Percentiles rank a stretch among this genome's conserved stretches.
phyloP scores from a whole-genome alignment of 2,797 vertebrate genomes.

The Cephalopachus bancanus region DNA sequence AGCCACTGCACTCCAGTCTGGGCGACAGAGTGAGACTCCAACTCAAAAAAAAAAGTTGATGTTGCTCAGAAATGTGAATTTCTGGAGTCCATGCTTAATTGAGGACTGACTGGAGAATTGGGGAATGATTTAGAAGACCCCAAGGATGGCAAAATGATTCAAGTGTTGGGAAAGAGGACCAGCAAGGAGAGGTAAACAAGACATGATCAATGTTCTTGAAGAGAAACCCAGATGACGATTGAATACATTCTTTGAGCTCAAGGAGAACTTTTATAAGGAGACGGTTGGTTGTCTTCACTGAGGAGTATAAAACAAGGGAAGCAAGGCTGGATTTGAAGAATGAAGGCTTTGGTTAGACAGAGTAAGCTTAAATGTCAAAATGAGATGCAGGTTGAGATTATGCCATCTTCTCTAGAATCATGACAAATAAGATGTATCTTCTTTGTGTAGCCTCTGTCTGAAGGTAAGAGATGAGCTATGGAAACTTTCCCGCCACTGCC shows the following conservation, averaged over 20 bases:
- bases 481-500: background rate
- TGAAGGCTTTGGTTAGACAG: slow-evolving; percentile 16
- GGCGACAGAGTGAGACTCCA: background rate
- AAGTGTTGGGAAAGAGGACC: slow-evolving; percentile 8
- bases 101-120: slow-evolving; percentile 13
- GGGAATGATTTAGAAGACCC: slow-evolving; percentile 36
- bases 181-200: background rate
- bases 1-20: background rate
- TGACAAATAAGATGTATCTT: background rate
- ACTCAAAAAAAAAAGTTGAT: background rate
- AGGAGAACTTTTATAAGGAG: background rate
- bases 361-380: slow-evolving; percentile 16
- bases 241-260: background rate
- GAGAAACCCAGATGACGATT: background rate
- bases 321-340: background rate
- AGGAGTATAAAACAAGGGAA: background rate
- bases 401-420: background rate
- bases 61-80: too few species aligned
- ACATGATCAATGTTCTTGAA: slow-evolving; percentile 19
- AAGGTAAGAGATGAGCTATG: background rate
- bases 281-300: background rate
- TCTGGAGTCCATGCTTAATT: background rate
- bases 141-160: slow-evolving; percentile 33
- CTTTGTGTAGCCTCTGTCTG: background rate
- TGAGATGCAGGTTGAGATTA: background rate